A percentile compares a stretch with the other conserved stretches of the same genome.
Conservation (phyloP, 2,113 vertebrate species). For the Galeopterus variegatus region DNA sequence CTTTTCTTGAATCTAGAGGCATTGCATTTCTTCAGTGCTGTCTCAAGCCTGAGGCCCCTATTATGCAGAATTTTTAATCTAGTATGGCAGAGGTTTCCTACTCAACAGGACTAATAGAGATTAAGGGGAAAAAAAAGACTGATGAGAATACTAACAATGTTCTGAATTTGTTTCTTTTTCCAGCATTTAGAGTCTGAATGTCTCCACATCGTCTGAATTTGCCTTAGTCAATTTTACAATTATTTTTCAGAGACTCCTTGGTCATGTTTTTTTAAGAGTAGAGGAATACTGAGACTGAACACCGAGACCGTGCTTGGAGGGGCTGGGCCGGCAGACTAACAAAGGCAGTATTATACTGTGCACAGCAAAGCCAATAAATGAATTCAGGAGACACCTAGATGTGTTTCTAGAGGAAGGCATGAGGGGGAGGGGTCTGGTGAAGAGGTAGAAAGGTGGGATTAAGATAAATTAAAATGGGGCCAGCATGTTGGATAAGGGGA, state of each 20-base stretch:
- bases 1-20: constrained; percentile 48
- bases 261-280: constrained; percentile 79
- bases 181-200: constrained; percentile 55
- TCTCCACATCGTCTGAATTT: constrained; percentile 76
- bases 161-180: constrained; percentile 72
- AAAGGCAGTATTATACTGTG: constrained; percentile 89
- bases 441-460: constrained; percentile 88
- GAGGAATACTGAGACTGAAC: constrained; percentile 72
- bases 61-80: constrained; percentile 63
- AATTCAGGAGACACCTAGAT: constrained; percentile 90
- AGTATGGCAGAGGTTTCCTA: constrained; percentile 28
- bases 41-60: not conserved
- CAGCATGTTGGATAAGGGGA: constrained; percentile 72
- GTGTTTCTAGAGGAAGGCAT: constrained; percentile 86
- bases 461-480: constrained; percentile 87
- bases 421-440: constrained; percentile 81
- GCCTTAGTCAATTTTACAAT: constrained; percentile 76
- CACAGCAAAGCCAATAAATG: constrained; percentile 85
- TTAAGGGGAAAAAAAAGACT: not conserved
- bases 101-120: constrained; percentile 51
- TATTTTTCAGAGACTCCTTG: constrained; percentile 80
- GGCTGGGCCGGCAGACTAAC: constrained; percentile 82
- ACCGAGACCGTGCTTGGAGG: not conserved
- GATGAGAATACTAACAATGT: constrained; percentile 57
- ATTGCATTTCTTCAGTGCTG: constrained; percentile 8